Evolutionary conservation across 2,797 vertebrate genomes (phyloP).

Genomic region (Vultur gryphus): DNA sequence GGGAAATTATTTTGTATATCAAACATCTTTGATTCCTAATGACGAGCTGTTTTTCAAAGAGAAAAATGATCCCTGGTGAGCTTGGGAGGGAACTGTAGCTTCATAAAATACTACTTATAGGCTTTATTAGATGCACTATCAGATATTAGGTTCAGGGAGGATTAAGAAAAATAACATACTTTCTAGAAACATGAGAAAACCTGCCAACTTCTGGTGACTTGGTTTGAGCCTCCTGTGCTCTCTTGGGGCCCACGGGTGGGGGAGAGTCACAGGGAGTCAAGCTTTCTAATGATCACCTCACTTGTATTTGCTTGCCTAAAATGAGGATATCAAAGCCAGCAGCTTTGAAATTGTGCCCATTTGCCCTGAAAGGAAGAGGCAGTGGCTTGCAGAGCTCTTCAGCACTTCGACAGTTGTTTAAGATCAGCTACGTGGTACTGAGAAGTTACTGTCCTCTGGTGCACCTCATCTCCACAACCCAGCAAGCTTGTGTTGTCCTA

Average conservation of each 20-base stretch:
- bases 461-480: neutral
- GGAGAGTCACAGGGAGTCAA: neutral
- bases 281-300: neutral
- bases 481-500: neutral
- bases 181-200: neutral
- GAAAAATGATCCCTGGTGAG: conserved; percentile 9
- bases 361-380: neutral
- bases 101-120: neutral
- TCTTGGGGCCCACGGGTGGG: fast-evolving
- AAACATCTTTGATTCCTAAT: conserved; percentile 63
- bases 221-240: neutral
- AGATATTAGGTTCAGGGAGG: neutral
- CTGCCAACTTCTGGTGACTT: neutral
- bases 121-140: neutral
- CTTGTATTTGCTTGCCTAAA: neutral
- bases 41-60: conserved; percentile 64
- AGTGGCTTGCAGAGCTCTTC: neutral
- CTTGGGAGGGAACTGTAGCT: neutral
- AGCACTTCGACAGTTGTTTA: neutral
- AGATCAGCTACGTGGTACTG: no score
- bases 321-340: neutral
- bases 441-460: neutral
- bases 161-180: neutral
- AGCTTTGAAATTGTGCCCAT: neutral
- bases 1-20: conserved; percentile 69